Base-by-base conservation (phyloP, 1,140 invertebrate species). In the Drosophila mauritiana region DNA sequence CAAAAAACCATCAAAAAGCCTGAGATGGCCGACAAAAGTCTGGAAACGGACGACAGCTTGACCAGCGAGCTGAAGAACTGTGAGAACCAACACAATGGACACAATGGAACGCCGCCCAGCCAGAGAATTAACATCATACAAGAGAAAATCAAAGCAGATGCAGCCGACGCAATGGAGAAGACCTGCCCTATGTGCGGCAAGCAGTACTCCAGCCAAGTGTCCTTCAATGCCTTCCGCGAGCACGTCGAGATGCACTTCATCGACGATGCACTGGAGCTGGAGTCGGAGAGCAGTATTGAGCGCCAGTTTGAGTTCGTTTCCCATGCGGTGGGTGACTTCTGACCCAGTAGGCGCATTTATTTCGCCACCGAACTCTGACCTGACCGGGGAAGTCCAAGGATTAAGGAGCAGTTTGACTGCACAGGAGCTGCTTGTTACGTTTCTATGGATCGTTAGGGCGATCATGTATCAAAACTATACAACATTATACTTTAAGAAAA, bases 201-300 rank as follows among this genome's bases (percentile, higher is more conserved):
- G 81, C 59, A 80, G 4, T 93, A 92, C 69, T 68, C 70, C 6
- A 90, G 85, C 70, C 85, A 91, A 57, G 62, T 92, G 13, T 70
- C 90, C 12, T 93, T 93, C 64, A 80, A 88, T 52, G 80, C 90
- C 5, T 93, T 93, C 61, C 82, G 91, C 12, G 78, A 90, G 53
- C 93, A 94, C 82, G 93, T 94, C 6, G 92, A 94, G 70, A 91
- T 91, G 70, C 93, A 93, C 84, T 93, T 94, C 55, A 82, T 89
- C 61, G 92, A 91, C 36, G 91, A 92, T 1, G 54, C 72, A 13
- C 43, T 73, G 1, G 81, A 91, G 1, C 15, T 73, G 12, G 77
- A 76, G 7, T 49, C 69, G 25, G 68, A 81, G 4, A 73, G 25
- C 39, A 80, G 88, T 59, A 67, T 91, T 25, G 91, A 92, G 6